Evolutionary conservation across 1,140 invertebrate genomes (phyloP), one percentile per base, ranked within the genome.

Genomic region (Papilio polyxenes): DNA sequence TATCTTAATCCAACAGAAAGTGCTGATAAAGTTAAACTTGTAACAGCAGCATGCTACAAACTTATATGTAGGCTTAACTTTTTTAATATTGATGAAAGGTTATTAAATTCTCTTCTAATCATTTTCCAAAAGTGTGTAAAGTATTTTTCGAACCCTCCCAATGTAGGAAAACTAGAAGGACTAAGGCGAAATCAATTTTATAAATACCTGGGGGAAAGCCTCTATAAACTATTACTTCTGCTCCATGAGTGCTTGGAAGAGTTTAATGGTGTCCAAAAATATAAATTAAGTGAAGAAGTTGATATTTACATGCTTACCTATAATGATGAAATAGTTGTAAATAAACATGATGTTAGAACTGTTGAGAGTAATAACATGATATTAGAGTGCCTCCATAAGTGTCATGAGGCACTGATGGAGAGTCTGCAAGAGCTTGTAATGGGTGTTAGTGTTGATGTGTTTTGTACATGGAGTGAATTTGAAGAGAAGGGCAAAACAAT

Each of bases 381-480:
- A 72, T 79, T 85, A 59, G 87, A 91, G 80, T 87, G 80, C 59
- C 56, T 94, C 17, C 82, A 91, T 31, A 90, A 90, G 72, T 88
- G 86, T 83, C 85, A 93, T 80, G 44, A 72, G 49, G 80, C 84
- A 10, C 81, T 94, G 82, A 44, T 94, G 72, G 91, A 93, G 80
- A 87, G 84, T 76, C 91, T 86, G 78, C 87, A 91, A 81, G 84
- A 83, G 65, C 82, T 93, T 20, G 85, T 94, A 17, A 94, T 93
- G 91, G 88, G 87, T 82, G 86, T 94, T 0, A 94, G 89, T 85
- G 87, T 94, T 79, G 90, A 94, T 75, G 88, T 93, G 84, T 94
- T 92, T 84, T 94, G 93, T 88, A 88, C 92, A 20, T 94, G 93
- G 93, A 93, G 91, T 87, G 93, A 94, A 82, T 93, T 89, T 91